A percentile compares a stretch with the other conserved stretches of the same genome.
phyloP scores from a whole-genome alignment of 2,113 vertebrate genomes.

The Oenanthe melanoleuca region DNA sequence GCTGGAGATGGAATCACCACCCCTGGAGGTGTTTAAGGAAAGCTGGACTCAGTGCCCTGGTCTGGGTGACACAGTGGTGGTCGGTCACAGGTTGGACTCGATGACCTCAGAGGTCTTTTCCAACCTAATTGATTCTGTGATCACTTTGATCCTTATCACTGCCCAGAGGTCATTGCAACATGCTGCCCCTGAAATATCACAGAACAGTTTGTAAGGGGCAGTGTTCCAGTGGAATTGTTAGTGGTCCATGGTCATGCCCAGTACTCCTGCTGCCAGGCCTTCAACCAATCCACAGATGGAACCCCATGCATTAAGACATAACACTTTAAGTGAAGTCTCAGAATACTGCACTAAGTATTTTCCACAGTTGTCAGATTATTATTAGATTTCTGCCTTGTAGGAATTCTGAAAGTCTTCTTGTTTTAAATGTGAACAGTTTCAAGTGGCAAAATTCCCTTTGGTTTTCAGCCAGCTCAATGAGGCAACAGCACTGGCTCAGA shows the following conservation, averaged over 20 bases:
- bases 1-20: not conserved
- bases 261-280: not conserved
- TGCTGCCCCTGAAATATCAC: not conserved
- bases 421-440: not conserved
- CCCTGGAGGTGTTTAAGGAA: not conserved
- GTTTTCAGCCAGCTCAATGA: not conserved
- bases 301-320: not conserved
- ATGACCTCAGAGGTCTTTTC: not conserved
- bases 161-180: not conserved
- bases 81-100: accelerated
- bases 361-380: not conserved
- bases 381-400: not conserved
- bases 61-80: accelerated
- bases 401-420: not conserved
- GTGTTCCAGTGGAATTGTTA: not conserved
- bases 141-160: not conserved
- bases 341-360: not conserved
- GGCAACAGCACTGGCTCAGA: not conserved
- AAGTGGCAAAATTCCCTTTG: not conserved
- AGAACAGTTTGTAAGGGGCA: not conserved
- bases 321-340: not conserved
- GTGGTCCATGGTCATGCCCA: not conserved
- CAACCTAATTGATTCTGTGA: not conserved
- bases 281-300: not conserved
- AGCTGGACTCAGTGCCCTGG: not conserved